Base-by-base conservation (phyloP, 2,113 vertebrate species). In the Cynopterus brachyotis region DNA sequence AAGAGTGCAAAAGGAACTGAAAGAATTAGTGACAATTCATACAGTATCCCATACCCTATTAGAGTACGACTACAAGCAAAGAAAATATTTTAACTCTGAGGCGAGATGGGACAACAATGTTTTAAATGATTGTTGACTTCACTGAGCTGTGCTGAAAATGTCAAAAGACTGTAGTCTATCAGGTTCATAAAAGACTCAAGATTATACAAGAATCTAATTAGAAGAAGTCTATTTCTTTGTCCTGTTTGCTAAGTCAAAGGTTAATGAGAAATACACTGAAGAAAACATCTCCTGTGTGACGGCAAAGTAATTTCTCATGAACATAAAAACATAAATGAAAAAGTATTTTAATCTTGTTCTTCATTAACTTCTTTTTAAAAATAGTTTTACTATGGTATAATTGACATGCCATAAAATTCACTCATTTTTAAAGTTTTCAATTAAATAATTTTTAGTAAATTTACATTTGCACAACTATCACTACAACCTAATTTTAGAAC, bases 211-310 rank as follows among this genome's bases (percentile, higher is more conserved):
- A 98, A 98, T 98, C 98, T 98, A 98, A 98, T 98, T 98, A 97
- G 96, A 98, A 66, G 59, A 98, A 98, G 94, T 98, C 97, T 98
- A 97, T 98, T 98, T 98, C 98, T 98, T 98, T 98, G 96, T 96
- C 96, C 96, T 98, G 96, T 98, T 98, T 98, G 97, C 96, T 98
- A 98, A 98, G 97, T 94, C 97, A 98, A 98, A 99, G 98, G 99
- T 99, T 99, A 99, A 99, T 99, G 98, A 99, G 99, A 99, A 99
- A 98, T 98, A 99, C 98, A 98, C 94, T 97, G 98, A 99, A 98
- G 69, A 87, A 93, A 99, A 98, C 98, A 98, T 98, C 97, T 98
- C 96, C 96, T 78, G 87, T 98, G 87, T 96, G 98, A 97, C 93
- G 98, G 96, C 92, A 97, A 98, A 98, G 35, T 86, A 94, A 94